phyloP scores from a whole-genome alignment of 2,888 invertebrate species.

The Megastigmus dorsalis region DNA sequence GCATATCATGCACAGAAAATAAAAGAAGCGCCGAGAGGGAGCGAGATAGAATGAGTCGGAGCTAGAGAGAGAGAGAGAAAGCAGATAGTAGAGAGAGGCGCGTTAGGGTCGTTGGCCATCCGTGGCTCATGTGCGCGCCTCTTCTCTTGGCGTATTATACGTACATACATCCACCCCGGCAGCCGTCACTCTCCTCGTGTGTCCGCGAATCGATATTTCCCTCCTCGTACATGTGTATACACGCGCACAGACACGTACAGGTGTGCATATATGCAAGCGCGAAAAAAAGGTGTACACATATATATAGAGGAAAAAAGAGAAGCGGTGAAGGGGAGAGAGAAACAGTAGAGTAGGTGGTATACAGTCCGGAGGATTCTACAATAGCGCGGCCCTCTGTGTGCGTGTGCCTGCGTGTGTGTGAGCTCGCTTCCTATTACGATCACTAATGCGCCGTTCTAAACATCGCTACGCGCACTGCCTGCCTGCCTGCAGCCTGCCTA shows the following conservation, averaged over 20 bases:
- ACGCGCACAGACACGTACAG: too few species aligned
- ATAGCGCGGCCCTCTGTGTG: not conserved
- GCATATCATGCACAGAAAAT: not conserved
- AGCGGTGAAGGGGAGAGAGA: not conserved
- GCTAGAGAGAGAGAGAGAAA: not conserved
- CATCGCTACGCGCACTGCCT: too few species aligned
- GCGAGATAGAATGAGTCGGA: conserved; percentile 15
- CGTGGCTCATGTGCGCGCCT: not conserved
- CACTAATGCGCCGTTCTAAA: conserved; percentile 9
- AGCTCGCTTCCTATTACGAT: conserved; percentile 27
- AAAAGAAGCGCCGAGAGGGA: not conserved
- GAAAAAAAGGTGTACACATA: conserved; percentile 27
- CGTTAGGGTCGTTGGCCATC: conserved; percentile 48
- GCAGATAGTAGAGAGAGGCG: not conserved
- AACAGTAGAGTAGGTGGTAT: too few species aligned
- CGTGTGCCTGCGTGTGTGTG: not conserved
- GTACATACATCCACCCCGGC: not conserved
- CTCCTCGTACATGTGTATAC: too few species aligned
- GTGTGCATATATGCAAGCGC: too few species aligned
- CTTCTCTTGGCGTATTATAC: not conserved
- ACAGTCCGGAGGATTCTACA: too few species aligned
- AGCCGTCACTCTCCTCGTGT: too few species aligned
- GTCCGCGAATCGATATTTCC: conserved; percentile 36
- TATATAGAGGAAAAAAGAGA: conserved; percentile 46
- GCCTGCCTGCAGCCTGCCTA: too few species aligned